A percentile compares a stretch with the other conserved stretches of the same genome.
Evolutionary conservation across 2,888 invertebrate species (phyloP).

Genomic region (Stenchaetothrips biformis): DNA sequence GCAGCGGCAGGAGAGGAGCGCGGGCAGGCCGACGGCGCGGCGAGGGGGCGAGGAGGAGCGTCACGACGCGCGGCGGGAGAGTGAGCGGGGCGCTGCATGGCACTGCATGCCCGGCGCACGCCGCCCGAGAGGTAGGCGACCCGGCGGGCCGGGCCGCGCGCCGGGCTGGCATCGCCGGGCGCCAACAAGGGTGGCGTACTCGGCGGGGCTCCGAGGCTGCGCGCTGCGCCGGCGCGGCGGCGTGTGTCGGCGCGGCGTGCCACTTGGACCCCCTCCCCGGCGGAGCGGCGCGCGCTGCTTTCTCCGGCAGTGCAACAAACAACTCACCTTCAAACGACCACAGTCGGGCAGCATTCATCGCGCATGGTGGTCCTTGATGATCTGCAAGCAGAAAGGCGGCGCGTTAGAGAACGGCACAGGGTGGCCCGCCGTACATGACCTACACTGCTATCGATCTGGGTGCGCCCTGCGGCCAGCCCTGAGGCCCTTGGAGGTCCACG

Average conservation of each 20-base stretch:
- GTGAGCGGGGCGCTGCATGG: neutral
- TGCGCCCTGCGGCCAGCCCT: neutral
- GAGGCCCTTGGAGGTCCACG: too few species aligned
- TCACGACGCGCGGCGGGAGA: neutral
- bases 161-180: neutral
- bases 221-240: too few species aligned
- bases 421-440: neutral
- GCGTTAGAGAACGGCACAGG: neutral
- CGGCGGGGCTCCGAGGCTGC: too few species aligned
- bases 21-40: neutral
- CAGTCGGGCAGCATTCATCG: neutral
- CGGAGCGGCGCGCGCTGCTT: too few species aligned
- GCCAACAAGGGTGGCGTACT: neutral
- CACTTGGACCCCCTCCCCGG: too few species aligned
- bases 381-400: neutral
- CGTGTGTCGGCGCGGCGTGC: too few species aligned
- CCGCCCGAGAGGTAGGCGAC: neutral
- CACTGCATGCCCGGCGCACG: neutral
- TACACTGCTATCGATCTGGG: conserved; percentile 17
- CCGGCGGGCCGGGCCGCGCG: neutral
- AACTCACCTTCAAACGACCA: neutral
- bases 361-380: neutral
- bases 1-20: neutral
- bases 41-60: too few species aligned
- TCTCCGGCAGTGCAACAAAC: too few species aligned